A percentile compares a stretch with the other conserved stretches of the same genome.
phyloP scores from a whole-genome alignment of 2,797 vertebrate species.

The Lophotriccus pileatus region DNA sequence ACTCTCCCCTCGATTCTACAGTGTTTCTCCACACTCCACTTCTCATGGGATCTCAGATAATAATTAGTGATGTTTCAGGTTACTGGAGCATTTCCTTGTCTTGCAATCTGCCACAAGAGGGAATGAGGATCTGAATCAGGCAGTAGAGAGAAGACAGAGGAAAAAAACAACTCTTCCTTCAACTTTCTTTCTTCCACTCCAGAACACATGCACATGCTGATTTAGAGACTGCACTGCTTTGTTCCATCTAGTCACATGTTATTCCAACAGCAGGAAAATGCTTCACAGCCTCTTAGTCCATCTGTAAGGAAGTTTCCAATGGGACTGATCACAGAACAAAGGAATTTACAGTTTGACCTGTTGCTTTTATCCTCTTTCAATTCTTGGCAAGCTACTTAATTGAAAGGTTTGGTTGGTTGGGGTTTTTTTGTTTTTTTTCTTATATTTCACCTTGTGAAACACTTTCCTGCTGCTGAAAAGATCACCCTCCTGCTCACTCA shows the following conservation, averaged over 20 bases:
- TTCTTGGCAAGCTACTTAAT: background rate
- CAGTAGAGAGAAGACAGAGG: background rate
- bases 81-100: slow-evolving; percentile 2
- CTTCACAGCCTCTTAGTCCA: background rate
- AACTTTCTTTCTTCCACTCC: background rate
- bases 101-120: background rate
- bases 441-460: background rate
- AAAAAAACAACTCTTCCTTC: background rate
- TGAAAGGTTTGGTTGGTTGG: background rate
- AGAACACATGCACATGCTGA: background rate
- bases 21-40: background rate
- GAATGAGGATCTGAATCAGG: background rate
- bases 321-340: background rate
- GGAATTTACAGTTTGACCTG: background rate
- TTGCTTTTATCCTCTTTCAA: background rate
- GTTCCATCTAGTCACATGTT: background rate
- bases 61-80: slow-evolving; percentile 60
- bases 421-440: background rate
- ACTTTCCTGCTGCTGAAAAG: background rate
- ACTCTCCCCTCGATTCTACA: background rate
- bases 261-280: background rate
- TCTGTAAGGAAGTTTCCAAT: background rate
- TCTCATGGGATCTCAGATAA: slow-evolving; percentile 19
- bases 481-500: background rate
- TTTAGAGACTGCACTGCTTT: background rate